Evolutionary conservation across 1,140 invertebrate genomes (phyloP), one percentile per base, ranked within the genome.

Genomic region (Prorops nasuta): DNA sequence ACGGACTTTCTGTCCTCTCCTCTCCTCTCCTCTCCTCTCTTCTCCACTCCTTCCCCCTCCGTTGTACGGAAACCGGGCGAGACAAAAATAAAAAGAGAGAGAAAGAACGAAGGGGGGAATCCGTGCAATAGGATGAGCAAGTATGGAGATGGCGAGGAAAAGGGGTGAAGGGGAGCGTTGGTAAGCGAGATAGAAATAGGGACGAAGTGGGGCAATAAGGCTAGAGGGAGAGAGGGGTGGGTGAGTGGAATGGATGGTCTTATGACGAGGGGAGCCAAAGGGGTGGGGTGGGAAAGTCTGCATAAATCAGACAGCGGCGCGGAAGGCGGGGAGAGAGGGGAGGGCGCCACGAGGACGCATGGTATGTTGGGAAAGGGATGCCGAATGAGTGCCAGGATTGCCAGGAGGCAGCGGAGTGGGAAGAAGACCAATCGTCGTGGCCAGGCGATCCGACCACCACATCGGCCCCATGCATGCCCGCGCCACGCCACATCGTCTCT

Each of bases 351-450:
- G 20, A 16, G 21, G 44, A 35, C 19, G 6, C 14, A 39, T 17
- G 18, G 36, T 24, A 34, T 37, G 20, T 35, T 44, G 46, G 19
- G 44, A 45, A 17, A 49, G 45, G 37, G 44, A 44, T n/a, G n/a
- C 41, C 28, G 44, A 28, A 28, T 28, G 24, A 28, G n/a, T n/a
- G n/a, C n/a, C 24, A 28, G n/a, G n/a, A n/a, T n/a, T n/a, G n/a
- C 19, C 31, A 20, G 44, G 35, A 40, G 44, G 44, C 37, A n/a
- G 55, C 47, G 51, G 54, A 61, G 58, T 63, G 54, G 64, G 67
- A 66, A 59, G 63, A 60, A 69, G 59, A 71, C 72, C 72, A 75
- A 75, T 75, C 70, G 67, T 71, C 61, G 69, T 67, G 45, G 64
- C 61, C n/a, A n/a, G n/a, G n/a, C n/a, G n/a, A n/a, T n/a, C n/a